Conservation (phyloP, 2,888 invertebrate species). For the Fabriciana adippe region DNA sequence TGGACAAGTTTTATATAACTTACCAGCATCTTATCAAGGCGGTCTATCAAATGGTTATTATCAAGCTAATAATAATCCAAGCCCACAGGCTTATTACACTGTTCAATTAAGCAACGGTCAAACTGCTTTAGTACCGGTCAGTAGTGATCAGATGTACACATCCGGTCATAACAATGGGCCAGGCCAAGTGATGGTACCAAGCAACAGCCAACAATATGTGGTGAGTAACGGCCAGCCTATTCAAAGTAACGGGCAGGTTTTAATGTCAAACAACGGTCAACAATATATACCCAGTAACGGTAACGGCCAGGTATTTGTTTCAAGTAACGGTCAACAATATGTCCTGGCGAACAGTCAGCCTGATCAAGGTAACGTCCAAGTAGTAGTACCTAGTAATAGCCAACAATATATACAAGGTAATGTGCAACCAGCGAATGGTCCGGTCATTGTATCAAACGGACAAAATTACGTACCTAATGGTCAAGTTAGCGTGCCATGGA, state of each 20-base stretch:
- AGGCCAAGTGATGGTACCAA: slow-evolving; percentile 9
- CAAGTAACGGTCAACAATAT: slow-evolving; percentile 3
- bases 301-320: neutral
- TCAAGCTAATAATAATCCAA: slow-evolving; percentile 6
- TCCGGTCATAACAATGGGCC: slow-evolving; percentile 12
- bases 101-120: slow-evolving; percentile 35
- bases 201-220: slow-evolving; percentile 16
- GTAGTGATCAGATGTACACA: slow-evolving; percentile 5
- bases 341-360: neutral
- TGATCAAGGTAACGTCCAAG: neutral
- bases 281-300: neutral
- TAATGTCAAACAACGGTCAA: slow-evolving; percentile 3
- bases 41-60: slow-evolving; percentile 7
- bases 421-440: slow-evolving; percentile 5
- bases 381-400: neutral
- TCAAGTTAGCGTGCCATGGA: slow-evolving; percentile 8
- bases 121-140: slow-evolving; percentile 30
- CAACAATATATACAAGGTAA: slow-evolving; percentile 12
- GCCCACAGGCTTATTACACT: slow-evolving; percentile 25
- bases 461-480: slow-evolving; percentile 11
- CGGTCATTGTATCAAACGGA: neutral
- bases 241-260: slow-evolving; percentile 9
- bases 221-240: slow-evolving; percentile 2
- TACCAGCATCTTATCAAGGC: neutral
- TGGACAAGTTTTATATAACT: slow-evolving; percentile 11